Evolutionary conservation across 2,113 vertebrate species (phyloP).

Genomic region (Turdus rufiventris): DNA sequence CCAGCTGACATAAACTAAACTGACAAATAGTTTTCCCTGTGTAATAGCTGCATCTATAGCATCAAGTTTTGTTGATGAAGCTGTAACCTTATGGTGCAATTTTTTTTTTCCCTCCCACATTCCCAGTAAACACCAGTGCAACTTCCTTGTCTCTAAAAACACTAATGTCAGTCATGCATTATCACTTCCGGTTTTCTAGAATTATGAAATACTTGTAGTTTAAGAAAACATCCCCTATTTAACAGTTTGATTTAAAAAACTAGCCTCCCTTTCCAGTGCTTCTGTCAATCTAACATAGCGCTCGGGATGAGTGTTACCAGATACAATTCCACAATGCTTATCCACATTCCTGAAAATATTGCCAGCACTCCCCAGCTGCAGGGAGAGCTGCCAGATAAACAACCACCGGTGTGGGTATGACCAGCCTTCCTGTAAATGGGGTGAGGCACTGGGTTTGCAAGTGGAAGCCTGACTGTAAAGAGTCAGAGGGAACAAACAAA

Average conservation of each 20-base stretch:
- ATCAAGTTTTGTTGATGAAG: background rate
- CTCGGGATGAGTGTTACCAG: background rate
- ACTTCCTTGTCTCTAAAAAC: background rate
- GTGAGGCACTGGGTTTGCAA: fast-evolving
- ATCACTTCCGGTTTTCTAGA: background rate
- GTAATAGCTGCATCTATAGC: background rate
- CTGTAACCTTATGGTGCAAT: background rate
- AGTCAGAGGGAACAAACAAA: background rate
- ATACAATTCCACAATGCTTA: fast-evolving
- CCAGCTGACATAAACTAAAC: background rate
- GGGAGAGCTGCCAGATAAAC: fast-evolving
- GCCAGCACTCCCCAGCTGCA: background rate
- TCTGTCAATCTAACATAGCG: fast-evolving
- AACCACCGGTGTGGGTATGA: fast-evolving
- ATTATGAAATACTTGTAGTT: background rate
- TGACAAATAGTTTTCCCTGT: background rate
- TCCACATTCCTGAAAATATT: background rate
- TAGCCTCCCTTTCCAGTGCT: background rate
- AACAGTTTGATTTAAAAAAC: background rate
- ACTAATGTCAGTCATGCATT: background rate
- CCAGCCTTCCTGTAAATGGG: background rate
- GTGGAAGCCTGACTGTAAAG: background rate
- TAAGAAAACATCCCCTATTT: background rate
- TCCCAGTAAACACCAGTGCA: background rate
- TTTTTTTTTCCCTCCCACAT: fast-evolving